phyloP scores from a whole-genome alignment of 2,888 invertebrate species.

The Hirtodrosophila cameraria region DNA sequence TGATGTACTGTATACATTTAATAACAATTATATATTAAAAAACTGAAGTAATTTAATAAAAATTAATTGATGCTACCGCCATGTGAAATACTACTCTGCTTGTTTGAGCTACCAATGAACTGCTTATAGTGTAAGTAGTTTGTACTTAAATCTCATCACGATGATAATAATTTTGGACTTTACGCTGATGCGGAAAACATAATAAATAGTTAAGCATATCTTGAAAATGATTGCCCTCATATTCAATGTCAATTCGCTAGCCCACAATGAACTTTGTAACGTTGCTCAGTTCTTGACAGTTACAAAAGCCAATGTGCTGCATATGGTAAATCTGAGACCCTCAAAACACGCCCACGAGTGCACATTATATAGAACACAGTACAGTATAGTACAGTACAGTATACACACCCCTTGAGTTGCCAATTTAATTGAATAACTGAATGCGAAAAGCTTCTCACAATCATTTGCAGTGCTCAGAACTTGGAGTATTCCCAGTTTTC shows the following conservation, averaged over 20 bases:
- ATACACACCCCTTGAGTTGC: constrained; percentile 60
- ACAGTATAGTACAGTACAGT: no score
- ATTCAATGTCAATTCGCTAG: constrained; percentile 56
- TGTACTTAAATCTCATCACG: no score
- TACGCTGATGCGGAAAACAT: background rate
- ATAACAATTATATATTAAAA: no score
- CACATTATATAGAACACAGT: no score
- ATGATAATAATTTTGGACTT: background rate
- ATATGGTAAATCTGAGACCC: constrained; percentile 41
- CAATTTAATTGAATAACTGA: constrained; percentile 74
- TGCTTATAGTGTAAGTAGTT: no score
- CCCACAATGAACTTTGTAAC: constrained; percentile 62
- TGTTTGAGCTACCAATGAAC: no score
- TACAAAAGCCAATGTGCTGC: constrained; percentile 48
- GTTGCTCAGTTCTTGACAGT: constrained; percentile 28
- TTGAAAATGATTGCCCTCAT: constrained; percentile 10
- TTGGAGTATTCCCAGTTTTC: constrained; percentile 25
- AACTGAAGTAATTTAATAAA: no score
- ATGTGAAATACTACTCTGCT: no score
- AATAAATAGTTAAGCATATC: constrained; percentile 10
- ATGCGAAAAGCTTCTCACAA: constrained; percentile 63
- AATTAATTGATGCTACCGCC: no score
- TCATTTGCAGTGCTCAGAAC: constrained; percentile 48
- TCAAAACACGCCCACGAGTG: constrained; percentile 22
- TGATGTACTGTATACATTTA: no score